phyloP scores from a whole-genome alignment of 2,888 invertebrate genomes.

The Andrena flavipes region DNA sequence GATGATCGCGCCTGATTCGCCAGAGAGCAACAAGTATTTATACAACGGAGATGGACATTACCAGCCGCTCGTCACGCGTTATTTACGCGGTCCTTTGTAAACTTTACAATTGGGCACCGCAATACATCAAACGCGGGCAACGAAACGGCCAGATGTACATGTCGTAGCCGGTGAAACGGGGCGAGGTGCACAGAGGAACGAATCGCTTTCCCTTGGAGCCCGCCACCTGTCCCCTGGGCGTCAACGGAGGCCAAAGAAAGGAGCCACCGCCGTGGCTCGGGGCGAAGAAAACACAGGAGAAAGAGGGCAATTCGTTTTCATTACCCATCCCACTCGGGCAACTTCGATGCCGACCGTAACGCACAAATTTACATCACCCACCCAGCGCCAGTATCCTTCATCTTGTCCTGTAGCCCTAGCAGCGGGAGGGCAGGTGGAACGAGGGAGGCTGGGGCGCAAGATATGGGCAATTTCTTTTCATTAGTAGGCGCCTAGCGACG shows the following conservation, averaged over 20 bases:
- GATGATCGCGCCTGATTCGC: background rate
- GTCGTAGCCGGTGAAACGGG: constrained; percentile 34
- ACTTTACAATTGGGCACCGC: constrained; percentile 60
- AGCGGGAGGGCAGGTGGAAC: background rate
- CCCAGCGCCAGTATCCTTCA: constrained; percentile 50
- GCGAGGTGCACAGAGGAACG: constrained; percentile 44
- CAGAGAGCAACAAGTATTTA: constrained; percentile 16
- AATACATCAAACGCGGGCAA: constrained; percentile 21
- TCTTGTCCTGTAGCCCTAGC: constrained; percentile 45
- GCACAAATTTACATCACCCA: constrained; percentile 71
- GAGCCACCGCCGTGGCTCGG: constrained; percentile 5
- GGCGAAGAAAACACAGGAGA: constrained; percentile 53
- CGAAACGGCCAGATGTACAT: constrained; percentile 28
- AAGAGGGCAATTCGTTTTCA: constrained; percentile 73
- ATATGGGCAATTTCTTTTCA: constrained; percentile 66
- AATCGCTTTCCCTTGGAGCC: background rate
- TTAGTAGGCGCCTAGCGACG: constrained; percentile 48
- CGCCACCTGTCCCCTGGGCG: constrained; percentile 59
- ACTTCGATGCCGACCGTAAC: constrained; percentile 68
- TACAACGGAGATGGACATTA: background rate
- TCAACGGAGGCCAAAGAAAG: constrained; percentile 51
- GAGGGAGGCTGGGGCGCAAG: background rate
- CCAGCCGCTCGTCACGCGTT: constrained; percentile 10
- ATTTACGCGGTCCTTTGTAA: constrained; percentile 27
- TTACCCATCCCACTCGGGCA: constrained; percentile 62